phyloP scores from a whole-genome alignment of 2,888 invertebrate genomes.

The Alcis repandata region DNA sequence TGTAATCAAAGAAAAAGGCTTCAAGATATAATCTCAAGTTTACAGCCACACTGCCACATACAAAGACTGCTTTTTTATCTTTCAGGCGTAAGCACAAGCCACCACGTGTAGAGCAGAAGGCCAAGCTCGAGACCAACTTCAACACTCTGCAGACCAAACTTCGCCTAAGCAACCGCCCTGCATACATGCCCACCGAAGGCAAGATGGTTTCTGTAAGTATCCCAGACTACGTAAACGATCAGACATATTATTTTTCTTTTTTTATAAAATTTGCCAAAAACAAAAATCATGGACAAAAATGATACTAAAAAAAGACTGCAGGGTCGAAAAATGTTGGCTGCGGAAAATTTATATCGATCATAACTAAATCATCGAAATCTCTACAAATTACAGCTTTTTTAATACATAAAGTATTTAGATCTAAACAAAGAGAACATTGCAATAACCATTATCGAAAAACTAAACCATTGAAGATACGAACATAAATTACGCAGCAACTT shows the following conservation, averaged over 20 bases:
- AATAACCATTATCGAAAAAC: conserved; percentile 14
- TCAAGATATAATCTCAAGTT: not conserved
- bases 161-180: conserved; percentile 98
- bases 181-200: conserved; percentile 99
- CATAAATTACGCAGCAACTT: conserved; percentile 23
- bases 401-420: not conserved
- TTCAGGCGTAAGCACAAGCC: conserved; percentile 98
- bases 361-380: not conserved
- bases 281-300: not conserved
- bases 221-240: not conserved
- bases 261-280: no score
- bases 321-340: not conserved
- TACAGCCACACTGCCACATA: no score
- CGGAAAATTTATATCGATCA: not conserved
- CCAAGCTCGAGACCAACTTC: conserved; percentile 99
- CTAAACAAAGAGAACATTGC: conserved; percentile 3
- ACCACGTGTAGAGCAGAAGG: conserved; percentile 99
- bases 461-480: conserved; percentile 10
- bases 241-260: no score
- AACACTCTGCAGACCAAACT: conserved; percentile 99
- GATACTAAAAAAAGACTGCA: not conserved
- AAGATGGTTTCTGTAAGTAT: conserved; percentile 97
- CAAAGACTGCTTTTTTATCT: conserved; percentile 9
- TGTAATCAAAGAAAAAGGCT: no score
- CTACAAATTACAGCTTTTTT: not conserved